These are phyloP conservation scores for Cervus canadensis DNA, from an alignment of 2,113 vertebrate genomes.

Conservation along the genomic window DNA sequence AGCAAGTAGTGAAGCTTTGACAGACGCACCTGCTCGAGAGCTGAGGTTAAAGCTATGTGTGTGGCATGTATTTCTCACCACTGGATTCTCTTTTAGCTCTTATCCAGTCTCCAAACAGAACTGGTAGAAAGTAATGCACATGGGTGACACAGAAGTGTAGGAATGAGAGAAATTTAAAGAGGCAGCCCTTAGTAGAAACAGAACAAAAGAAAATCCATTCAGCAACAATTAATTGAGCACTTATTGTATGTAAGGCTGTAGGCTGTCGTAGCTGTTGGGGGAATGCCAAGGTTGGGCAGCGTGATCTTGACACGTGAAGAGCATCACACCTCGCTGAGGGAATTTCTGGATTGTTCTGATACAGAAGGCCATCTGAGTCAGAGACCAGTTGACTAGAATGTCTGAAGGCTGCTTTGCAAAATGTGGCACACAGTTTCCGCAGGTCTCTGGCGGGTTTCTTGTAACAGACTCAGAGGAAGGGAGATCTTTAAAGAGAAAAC, in stretches of 20 bases:
- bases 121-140: neutral
- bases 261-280: neutral
- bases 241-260: neutral
- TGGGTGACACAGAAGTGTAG: neutral
- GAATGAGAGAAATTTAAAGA: neutral
- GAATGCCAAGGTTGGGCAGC: neutral
- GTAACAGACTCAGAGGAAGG: neutral
- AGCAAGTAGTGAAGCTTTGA: neutral
- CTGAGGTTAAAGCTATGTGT: neutral
- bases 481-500: neutral
- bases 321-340: neutral
- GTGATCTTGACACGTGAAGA: neutral
- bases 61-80: neutral
- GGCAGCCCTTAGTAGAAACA: neutral
- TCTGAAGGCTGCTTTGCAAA: neutral
- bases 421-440: neutral
- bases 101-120: neutral
- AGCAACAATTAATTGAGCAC: neutral
- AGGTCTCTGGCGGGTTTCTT: neutral
- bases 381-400: neutral
- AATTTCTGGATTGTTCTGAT: neutral
- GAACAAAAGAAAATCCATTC: neutral
- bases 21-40: rapidly evolving
- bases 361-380: neutral
- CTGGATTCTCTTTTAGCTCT: neutral